phyloP scores from a whole-genome alignment of 2,113 vertebrate species.

The Erythrocebus patas region DNA sequence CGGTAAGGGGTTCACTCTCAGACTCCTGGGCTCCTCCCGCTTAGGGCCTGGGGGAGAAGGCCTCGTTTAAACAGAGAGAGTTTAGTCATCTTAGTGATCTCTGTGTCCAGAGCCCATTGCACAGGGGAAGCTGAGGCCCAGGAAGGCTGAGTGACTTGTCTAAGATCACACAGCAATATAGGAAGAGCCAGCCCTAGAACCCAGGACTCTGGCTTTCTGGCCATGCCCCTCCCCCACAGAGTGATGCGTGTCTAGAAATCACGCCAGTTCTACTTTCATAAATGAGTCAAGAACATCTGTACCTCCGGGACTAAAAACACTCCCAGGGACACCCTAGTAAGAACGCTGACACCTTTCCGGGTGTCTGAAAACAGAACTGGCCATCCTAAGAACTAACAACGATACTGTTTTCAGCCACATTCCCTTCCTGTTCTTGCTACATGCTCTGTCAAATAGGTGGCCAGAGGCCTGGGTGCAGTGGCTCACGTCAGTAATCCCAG shows the following conservation, averaged over 20 bases:
- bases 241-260: not conserved
- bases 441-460: not conserved
- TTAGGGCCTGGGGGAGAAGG: not conserved
- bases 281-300: slow-evolving; percentile 46
- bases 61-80: not conserved
- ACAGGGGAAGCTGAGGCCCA: not conserved
- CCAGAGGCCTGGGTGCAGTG: not conserved
- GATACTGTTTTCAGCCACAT: not conserved
- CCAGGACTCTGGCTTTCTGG: too few relatives aligned
- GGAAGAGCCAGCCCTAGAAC: not conserved
- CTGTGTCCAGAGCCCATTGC: not conserved
- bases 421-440: not conserved
- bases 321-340: not conserved
- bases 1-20: not conserved
- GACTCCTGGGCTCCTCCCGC: not conserved
- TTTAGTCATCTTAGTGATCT: not conserved
- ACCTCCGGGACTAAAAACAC: not conserved
- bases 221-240: rapidly evolving
- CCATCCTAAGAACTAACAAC: not conserved
- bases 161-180: not conserved
- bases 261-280: slow-evolving; percentile 18
- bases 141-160: not conserved
- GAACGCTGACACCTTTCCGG: not conserved
- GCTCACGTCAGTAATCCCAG: not conserved
- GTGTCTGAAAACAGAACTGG: not conserved